Evolutionary conservation across 2,797 vertebrate genomes (phyloP), one percentile per base, ranked within the genome.

Genomic region (Pseudochirops corinnae): DNA sequence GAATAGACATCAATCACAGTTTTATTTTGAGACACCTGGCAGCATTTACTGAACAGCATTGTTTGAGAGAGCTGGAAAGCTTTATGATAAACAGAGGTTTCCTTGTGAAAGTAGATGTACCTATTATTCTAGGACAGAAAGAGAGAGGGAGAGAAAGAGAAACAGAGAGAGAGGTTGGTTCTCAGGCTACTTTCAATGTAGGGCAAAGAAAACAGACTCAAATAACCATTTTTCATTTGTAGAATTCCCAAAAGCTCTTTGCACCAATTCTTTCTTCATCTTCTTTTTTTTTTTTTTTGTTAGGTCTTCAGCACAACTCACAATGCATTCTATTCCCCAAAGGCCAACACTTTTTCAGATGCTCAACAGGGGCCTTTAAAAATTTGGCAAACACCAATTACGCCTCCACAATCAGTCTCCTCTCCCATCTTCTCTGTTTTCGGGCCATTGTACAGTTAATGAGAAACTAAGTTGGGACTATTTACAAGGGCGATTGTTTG

Each of bases 401-500:
- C 39, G 6, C 1, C 96, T 96, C 95, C 90, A 90, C n/a, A 92
- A 90, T 95, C 94, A 56, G 92, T 91, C 46, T 90, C 96, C 95
- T 95, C 74, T 96, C 90, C 57, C 97, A 55, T 92, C 95, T 82
- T 92, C 96, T 97, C 95, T 94, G 97, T 92, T 96, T 98, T 97
- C 96, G 39, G 82, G 96, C 96, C 82, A 95, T 97, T 96, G 95
- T 94, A 97, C 95, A 96, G 96, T 96, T 82, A 97, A 96, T 52
- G 93, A 90, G 93, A 96, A 97, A 74, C 96, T 92, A 46, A 97
- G 33, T 94, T 1, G 0, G 95, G 92, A 92, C 96, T 98, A 98
- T 98, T 98, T 98, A 98, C 97, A 98, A 97, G 96, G 82, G n/a
- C 33, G 93, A 97, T 95, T 97, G 92, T 74, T 94, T 82, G 67